phyloP scores from a whole-genome alignment of 2,888 invertebrate genomes.

The Teleiodes luculella region DNA sequence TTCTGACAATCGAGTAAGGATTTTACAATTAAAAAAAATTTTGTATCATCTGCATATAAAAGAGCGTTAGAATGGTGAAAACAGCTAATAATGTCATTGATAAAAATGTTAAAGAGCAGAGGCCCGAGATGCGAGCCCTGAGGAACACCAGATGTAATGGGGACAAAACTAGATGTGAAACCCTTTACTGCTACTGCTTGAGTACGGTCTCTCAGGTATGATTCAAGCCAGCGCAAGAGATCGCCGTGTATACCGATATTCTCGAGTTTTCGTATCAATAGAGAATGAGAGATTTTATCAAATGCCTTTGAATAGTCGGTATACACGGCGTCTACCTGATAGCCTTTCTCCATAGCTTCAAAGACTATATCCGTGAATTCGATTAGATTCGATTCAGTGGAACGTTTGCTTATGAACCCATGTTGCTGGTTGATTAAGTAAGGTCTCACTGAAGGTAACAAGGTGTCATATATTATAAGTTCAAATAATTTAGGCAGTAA shows the following conservation, averaged over 20 bases:
- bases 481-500: conserved; percentile 16
- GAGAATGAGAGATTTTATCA: conserved; percentile 17
- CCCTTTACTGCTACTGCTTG: conserved; percentile 14
- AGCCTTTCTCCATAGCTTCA: conserved; percentile 17
- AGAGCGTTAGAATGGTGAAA: neutral
- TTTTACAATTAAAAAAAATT: neutral
- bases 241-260: conserved; percentile 18
- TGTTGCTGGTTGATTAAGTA: conserved; percentile 7
- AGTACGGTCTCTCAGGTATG: conserved; percentile 11
- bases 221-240: conserved; percentile 18
- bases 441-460: conserved; percentile 6
- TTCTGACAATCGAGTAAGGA: neutral
- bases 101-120: conserved; percentile 10
- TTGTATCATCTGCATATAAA: conserved; percentile 7
- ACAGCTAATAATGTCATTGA: neutral
- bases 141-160: conserved; percentile 14
- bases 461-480: conserved; percentile 10
- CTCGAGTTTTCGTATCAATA: conserved; percentile 16
- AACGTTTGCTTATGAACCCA: conserved; percentile 20
- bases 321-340: conserved; percentile 22
- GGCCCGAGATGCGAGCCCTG: conserved; percentile 18
- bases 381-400: conserved; percentile 21
- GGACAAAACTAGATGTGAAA: conserved; percentile 4
- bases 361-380: conserved; percentile 16
- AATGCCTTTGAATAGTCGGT: conserved; percentile 24